These are phyloP conservation scores for Lanistes nyassanus DNA, from an alignment of 1,140 invertebrate species.

Conservation along the genomic window DNA sequence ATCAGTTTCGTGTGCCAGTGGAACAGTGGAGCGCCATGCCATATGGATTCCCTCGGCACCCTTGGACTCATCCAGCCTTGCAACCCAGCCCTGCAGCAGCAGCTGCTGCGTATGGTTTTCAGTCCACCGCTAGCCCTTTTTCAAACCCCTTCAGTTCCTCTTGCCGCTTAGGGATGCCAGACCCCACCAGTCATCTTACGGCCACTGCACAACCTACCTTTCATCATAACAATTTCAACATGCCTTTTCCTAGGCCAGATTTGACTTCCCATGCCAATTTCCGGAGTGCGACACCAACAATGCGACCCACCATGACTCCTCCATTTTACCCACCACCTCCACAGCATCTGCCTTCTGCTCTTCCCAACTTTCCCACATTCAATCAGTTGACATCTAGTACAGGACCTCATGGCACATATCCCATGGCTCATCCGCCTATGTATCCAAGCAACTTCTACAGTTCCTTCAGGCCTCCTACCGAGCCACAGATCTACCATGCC, in stretches of 20 bases:
- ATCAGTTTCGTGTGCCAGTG: conserved; percentile 26
- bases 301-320: conserved; percentile 30
- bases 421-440: conserved; percentile 34
- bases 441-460: conserved; percentile 38
- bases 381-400: conserved; percentile 27
- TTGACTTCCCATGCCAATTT: conserved; percentile 21
- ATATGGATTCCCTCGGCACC: conserved; percentile 26
- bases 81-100: conserved; percentile 17
- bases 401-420: conserved; percentile 27
- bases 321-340: conserved; percentile 38
- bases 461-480: conserved; percentile 31
- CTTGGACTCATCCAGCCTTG: conserved; percentile 27
- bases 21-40: conserved; percentile 32
- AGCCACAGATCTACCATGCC: conserved; percentile 38
- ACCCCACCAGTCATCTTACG: conserved; percentile 20
- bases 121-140: conserved; percentile 11
- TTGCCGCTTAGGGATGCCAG: conserved; percentile 30
- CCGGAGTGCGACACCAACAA: conserved; percentile 5
- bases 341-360: conserved; percentile 28
- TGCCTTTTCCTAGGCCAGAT: conserved; percentile 26
- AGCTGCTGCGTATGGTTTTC: conserved; percentile 32
- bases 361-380: conserved; percentile 34
- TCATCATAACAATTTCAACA: conserved; percentile 23
- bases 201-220: conserved; percentile 17
- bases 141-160: conserved; percentile 30